phyloP scores from a whole-genome alignment of 1,140 invertebrate genomes.

The Oppia nitens region DNA sequence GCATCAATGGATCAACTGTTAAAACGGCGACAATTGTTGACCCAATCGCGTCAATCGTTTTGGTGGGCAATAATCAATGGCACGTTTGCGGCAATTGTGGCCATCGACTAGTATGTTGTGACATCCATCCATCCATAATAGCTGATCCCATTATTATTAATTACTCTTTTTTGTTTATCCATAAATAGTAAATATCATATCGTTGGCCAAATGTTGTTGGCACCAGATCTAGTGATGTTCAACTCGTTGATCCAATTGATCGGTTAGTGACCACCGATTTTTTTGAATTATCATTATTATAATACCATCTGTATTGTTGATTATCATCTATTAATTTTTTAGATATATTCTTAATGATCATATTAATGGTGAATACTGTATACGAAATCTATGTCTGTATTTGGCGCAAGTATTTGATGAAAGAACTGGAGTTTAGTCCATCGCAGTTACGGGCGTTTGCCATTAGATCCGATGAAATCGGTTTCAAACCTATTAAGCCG shows the following conservation, averaged over 20 bases:
- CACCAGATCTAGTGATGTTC: no score
- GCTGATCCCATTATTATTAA: not conserved
- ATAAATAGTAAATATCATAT: no score
- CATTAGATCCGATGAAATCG: conserved; percentile 17
- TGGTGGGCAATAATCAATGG: not conserved
- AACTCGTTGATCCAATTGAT: no score
- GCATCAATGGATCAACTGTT: not conserved
- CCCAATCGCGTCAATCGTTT: not conserved
- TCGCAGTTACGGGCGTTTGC: conserved; percentile 15
- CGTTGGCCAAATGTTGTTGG: no score
- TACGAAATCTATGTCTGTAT: conserved; percentile 6
- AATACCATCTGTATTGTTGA: no score
- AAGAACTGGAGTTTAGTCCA: conserved; percentile 14
- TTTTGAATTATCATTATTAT: no score
- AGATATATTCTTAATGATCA: conserved; percentile 5
- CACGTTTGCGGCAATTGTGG: not conserved
- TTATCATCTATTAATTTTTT: not conserved
- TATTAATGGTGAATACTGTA: conserved; percentile 7
- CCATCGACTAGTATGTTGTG: not conserved
- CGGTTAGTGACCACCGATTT: no score
- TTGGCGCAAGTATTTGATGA: conserved; percentile 10
- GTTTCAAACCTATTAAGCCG: conserved; percentile 7
- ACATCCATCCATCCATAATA: no score
- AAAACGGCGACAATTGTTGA: not conserved
- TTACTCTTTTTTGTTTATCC: not conserved